A percentile compares a stretch with the other conserved stretches of the same genome.
Evolutionary conservation across 1,140 invertebrate species (phyloP).

Genomic region (Littorina saxatilis): DNA sequence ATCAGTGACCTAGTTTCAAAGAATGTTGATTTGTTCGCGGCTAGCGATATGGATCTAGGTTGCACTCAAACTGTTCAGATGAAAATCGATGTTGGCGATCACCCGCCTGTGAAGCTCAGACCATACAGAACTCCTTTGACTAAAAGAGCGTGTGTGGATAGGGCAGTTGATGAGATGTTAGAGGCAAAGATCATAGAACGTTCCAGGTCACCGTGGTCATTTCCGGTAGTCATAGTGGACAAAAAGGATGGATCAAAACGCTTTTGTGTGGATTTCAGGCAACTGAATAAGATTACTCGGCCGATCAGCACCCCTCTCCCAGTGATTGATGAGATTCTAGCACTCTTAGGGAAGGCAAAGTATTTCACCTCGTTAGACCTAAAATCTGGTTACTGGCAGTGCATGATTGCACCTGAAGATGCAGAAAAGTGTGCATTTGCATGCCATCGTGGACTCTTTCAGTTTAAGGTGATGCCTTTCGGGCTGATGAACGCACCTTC

Average conservation of each 20-base stretch:
- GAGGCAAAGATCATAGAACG: slow-evolving; percentile 38
- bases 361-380: slow-evolving; percentile 58
- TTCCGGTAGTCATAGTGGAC: slow-evolving; percentile 60
- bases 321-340: background rate
- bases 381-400: slow-evolving; percentile 71
- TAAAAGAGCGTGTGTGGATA: slow-evolving; percentile 29
- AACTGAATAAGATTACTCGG: slow-evolving; percentile 59
- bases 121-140: slow-evolving; percentile 49
- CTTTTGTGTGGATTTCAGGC: slow-evolving; percentile 62
- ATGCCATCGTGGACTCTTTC: slow-evolving; percentile 42
- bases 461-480: slow-evolving; percentile 57
- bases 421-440: slow-evolving; percentile 69
- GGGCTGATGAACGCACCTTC: slow-evolving; percentile 34
- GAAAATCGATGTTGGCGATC: slow-evolving; percentile 45
- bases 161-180: slow-evolving; percentile 44
- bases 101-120: slow-evolving; percentile 45
- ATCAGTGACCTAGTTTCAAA: background rate
- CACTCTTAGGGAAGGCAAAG: background rate
- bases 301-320: background rate
- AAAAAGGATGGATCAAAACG: slow-evolving; percentile 57
- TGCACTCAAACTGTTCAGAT: slow-evolving; percentile 42
- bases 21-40: slow-evolving; percentile 31
- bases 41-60: slow-evolving; percentile 28
- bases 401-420: slow-evolving; percentile 65
- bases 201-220: slow-evolving; percentile 51